phyloP scores from a whole-genome alignment of 2,113 vertebrate genomes.

The Chelonoidis abingdonii region DNA sequence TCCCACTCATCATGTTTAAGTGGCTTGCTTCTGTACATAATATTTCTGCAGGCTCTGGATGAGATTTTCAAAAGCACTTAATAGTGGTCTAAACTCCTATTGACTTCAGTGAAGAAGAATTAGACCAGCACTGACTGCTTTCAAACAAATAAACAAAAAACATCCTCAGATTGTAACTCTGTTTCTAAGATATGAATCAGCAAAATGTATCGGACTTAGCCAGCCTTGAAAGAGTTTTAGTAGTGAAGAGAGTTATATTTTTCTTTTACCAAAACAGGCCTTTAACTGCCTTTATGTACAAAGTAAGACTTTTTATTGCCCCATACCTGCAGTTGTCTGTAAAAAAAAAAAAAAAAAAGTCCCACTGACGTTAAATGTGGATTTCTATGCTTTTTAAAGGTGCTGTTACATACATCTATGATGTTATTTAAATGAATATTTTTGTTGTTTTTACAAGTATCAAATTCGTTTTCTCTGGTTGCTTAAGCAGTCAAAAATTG shows the following conservation, averaged over 20 bases:
- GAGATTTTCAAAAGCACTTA: not conserved
- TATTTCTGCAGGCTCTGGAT: not conserved
- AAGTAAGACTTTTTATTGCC: not conserved
- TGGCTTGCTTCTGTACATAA: not conserved
- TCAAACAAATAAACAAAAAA: not conserved
- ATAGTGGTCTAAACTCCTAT: not conserved
- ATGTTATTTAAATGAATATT: not conserved
- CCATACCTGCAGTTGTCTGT: fast-evolving
- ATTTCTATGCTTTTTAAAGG: not conserved
- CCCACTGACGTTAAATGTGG: not conserved
- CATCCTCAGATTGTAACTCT: not conserved
- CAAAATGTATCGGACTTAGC: not conserved
- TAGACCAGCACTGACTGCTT: not conserved
- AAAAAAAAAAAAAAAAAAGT: too few species aligned
- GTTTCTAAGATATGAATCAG: not conserved
- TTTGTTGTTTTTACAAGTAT: not conserved
- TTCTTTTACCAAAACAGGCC: not conserved
- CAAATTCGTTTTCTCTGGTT: fast-evolving
- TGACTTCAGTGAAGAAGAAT: not conserved
- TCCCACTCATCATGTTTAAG: not conserved
- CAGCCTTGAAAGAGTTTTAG: not conserved
- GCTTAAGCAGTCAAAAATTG: not conserved
- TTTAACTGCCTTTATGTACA: not conserved
- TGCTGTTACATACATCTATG: fast-evolving
- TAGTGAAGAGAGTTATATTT: not conserved